Base-by-base conservation (phyloP, 2,888 invertebrate genomes). In the Metalampra italica region DNA sequence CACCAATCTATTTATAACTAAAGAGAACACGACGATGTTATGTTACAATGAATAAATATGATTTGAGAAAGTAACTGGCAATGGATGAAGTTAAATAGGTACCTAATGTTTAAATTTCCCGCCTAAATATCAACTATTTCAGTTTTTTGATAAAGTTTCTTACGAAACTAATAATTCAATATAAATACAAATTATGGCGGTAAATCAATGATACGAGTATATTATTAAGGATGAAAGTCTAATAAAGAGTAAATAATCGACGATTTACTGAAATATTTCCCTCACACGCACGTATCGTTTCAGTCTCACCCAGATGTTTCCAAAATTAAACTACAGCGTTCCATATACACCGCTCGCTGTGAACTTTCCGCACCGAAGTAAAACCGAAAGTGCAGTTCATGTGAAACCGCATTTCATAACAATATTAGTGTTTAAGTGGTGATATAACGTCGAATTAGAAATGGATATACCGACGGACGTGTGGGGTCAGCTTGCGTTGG, bases 401-500 rank as follows among this genome's bases (percentile, higher is more conserved):
- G 38, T 61, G 58, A 66, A 62, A 59, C 9, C 12, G 15, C 29
- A 60, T 62, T 64, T 64, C 57, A 51, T 54, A 64, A 67, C 62
- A 43, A 62, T 67, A 63, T 61, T 60, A 53, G 71, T 77, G 72
- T 56, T 52, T 60, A 54, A 58, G 59, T 57, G 53, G 68, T 70
- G 64, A 48, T 55, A 54, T 37, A 37, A 34, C 12, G 14, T n/a
- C n/a, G n/a, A 12, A 12, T 36, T 13, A 41, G 34, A 34, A 22
- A 93, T 94, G 94, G 93, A 94, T 91, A 87, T 93, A 60, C 90
- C 92, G 43, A 92, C 93, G 47, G 95, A 96, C 90, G 94, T 97
- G 69, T 96, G 96, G 96, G 96, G 96, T 45, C 96, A 97, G 81
- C 89, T 97, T 68, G 96, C 96, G 53, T 91, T 96, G 52, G 96